Evolutionary conservation across 2,797 vertebrate species (phyloP).

Genomic region (Notamacropus eugenii): DNA sequence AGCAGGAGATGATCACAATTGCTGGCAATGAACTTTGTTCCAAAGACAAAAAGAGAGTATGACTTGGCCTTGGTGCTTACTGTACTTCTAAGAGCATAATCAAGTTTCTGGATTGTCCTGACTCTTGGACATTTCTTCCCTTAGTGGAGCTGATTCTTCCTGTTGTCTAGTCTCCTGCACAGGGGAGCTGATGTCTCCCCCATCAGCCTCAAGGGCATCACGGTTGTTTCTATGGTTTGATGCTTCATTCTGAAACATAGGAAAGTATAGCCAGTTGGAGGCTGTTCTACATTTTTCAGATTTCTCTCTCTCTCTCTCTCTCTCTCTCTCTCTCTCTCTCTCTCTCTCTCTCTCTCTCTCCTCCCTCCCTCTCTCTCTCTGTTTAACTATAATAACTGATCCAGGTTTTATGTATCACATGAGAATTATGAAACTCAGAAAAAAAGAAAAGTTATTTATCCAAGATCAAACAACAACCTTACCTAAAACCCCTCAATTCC

Average conservation of each 20-base stretch:
- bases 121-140: background rate
- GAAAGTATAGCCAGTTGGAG: background rate
- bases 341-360: too few species aligned
- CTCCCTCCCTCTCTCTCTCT: too few species aligned
- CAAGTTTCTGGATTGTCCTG: background rate
- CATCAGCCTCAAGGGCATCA: background rate
- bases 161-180: background rate
- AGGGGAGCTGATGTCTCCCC: too few species aligned
- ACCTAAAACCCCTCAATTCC: background rate
- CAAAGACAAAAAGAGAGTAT: background rate
- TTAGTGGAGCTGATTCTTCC: background rate
- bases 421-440: background rate
- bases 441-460: background rate
- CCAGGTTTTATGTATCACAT: background rate
- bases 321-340: too few species aligned
- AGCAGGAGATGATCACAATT: background rate
- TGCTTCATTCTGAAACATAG: background rate
- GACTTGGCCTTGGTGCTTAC: background rate
- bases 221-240: background rate
- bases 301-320: too few species aligned
- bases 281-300: background rate
- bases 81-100: background rate
- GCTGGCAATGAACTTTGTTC: background rate
- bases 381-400: background rate
- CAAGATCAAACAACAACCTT: background rate